phyloP scores from a whole-genome alignment of 2,888 invertebrate species.

The Andrena fulva region DNA sequence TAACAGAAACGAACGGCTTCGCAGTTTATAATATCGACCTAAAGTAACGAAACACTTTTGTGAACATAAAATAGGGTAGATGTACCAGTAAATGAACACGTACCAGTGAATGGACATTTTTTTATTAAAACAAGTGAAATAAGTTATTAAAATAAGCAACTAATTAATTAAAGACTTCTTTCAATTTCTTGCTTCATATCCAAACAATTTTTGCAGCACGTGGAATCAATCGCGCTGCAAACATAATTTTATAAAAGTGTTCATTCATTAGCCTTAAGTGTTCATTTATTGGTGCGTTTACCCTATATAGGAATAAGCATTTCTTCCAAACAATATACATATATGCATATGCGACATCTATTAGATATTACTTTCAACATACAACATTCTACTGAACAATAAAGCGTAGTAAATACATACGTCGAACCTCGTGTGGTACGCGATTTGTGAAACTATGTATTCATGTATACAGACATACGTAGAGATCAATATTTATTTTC shows the following conservation, averaged over 20 bases:
- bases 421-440: not conserved
- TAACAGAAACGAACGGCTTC: conserved; percentile 9
- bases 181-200: no score
- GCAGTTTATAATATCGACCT: conserved; percentile 21
- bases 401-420: not conserved
- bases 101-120: no score
- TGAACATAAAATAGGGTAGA: conserved; percentile 5
- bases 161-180: no score
- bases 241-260: no score
- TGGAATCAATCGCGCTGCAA: no score
- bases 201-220: no score
- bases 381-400: conserved; percentile 3
- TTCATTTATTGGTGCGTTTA: no score
- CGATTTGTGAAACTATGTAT: not conserved
- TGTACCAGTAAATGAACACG: no score
- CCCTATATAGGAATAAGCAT: not conserved
- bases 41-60: conserved; percentile 19
- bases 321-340: conserved; percentile 6
- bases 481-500: not conserved
- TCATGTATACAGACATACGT: not conserved
- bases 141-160: no score
- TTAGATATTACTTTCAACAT: conserved; percentile 3
- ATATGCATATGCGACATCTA: conserved; percentile 3
- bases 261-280: no score
- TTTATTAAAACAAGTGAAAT: no score